phyloP scores from a whole-genome alignment of 1,140 invertebrate species.

The Pissodes strobi region DNA sequence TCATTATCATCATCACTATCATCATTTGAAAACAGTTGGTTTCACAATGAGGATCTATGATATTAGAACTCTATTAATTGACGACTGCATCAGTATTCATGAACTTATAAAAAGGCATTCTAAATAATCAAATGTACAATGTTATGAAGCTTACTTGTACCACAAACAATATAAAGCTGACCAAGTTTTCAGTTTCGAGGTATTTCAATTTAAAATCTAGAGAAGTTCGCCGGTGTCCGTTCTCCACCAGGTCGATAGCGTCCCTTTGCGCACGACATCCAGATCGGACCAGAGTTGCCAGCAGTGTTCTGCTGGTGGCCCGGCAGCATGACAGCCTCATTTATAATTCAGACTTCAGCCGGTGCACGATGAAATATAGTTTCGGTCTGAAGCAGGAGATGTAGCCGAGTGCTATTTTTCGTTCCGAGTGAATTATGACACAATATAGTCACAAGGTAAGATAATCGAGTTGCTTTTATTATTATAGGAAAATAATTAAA shows the following conservation, averaged over 20 bases:
- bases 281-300: background rate
- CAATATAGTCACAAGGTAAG: constrained; percentile 26
- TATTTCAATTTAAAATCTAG: constrained; percentile 2
- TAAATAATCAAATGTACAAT: too few species aligned
- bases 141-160: too few species aligned
- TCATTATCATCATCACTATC: too few species aligned
- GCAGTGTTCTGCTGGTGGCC: background rate
- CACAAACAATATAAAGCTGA: too few species aligned
- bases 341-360: constrained; percentile 2
- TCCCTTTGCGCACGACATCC: constrained; percentile 13
- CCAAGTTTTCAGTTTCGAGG: too few species aligned
- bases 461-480: background rate
- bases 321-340: constrained; percentile 1
- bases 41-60: too few species aligned
- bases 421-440: constrained; percentile 6
- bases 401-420: constrained; percentile 1
- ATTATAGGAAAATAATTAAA: too few species aligned
- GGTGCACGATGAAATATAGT: constrained; percentile 7
- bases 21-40: too few species aligned
- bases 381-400: background rate
- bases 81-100: too few species aligned
- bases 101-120: too few species aligned
- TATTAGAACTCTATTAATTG: too few species aligned
- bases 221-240: background rate
- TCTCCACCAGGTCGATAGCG: constrained; percentile 16